A percentile compares a stretch with the other conserved stretches of the same genome.
phyloP scores from a whole-genome alignment of 2,888 invertebrate genomes.

The Antheraea yamamai region DNA sequence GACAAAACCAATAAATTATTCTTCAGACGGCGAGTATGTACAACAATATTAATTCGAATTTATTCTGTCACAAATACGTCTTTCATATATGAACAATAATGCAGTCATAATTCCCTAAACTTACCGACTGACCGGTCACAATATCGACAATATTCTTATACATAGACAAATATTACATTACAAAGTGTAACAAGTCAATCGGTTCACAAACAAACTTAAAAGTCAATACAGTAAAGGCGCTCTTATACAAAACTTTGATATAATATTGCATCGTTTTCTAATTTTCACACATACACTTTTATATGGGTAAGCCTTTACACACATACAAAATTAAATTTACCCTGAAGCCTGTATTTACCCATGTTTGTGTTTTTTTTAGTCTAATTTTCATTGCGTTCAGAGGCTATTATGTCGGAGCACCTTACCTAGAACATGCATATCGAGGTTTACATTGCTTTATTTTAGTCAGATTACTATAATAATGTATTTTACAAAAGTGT shows the following conservation, averaged over 20 bases:
- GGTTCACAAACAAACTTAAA: slow-evolving; percentile 49
- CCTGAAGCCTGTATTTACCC: slow-evolving; percentile 29
- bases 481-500: slow-evolving; percentile 67
- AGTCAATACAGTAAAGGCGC: slow-evolving; percentile 41
- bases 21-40: neutral
- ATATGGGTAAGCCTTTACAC: neutral
- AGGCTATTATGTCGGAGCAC: slow-evolving; percentile 16
- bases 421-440: slow-evolving; percentile 48
- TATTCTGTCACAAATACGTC: slow-evolving; percentile 45
- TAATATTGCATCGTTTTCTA: neutral
- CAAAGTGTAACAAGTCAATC: slow-evolving; percentile 12
- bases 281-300: neutral
- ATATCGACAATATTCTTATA: neutral
- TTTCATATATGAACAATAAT: slow-evolving; percentile 33
- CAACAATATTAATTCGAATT: neutral
- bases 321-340: slow-evolving; percentile 19
- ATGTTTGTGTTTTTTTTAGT: neutral
- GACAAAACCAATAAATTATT: neutral
- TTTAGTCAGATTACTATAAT: slow-evolving; percentile 62
- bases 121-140: slow-evolving; percentile 24
- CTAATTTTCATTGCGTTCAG: slow-evolving; percentile 4
- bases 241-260: slow-evolving; percentile 25
- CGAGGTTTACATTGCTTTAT: slow-evolving; percentile 58
- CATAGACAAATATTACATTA: neutral
- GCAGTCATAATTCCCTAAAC: slow-evolving; percentile 38